These are phyloP conservation scores for Agelaius tricolor DNA, from an alignment of 2,113 vertebrate genomes.

Conservation along the genomic window DNA sequence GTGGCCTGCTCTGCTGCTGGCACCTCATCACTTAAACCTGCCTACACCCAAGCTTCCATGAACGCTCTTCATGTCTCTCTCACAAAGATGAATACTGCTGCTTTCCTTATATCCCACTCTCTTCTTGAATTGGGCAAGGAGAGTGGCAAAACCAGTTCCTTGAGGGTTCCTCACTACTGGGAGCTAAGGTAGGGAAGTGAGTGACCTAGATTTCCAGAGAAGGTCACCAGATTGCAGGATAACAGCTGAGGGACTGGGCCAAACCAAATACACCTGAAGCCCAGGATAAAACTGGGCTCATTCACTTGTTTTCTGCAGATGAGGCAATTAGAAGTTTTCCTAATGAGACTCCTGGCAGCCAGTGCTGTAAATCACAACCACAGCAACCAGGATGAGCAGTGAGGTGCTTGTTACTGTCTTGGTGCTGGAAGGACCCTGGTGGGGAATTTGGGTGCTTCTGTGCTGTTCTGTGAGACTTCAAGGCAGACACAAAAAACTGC, in stretches of 20 bases:
- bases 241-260: neutral
- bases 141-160: neutral
- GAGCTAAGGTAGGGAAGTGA: neutral
- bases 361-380: neutral
- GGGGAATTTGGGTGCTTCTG: neutral
- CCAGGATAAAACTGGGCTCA: neutral
- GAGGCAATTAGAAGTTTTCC: neutral
- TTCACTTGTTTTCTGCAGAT: neutral
- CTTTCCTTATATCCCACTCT: neutral
- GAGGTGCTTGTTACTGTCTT: neutral
- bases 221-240: neutral
- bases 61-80: neutral
- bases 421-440: neutral
- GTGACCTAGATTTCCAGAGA: neutral
- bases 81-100: neutral
- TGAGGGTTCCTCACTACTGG: neutral
- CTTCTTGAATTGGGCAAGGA: neutral
- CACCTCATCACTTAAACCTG: neutral
- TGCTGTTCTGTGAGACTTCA: neutral
- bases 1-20: neutral
- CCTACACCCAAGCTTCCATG: neutral
- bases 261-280: neutral
- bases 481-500: neutral
- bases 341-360: neutral
- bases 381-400: neutral